Base-by-base conservation (phyloP, 1,140 invertebrate species). In the Coptotermes formosanus region DNA sequence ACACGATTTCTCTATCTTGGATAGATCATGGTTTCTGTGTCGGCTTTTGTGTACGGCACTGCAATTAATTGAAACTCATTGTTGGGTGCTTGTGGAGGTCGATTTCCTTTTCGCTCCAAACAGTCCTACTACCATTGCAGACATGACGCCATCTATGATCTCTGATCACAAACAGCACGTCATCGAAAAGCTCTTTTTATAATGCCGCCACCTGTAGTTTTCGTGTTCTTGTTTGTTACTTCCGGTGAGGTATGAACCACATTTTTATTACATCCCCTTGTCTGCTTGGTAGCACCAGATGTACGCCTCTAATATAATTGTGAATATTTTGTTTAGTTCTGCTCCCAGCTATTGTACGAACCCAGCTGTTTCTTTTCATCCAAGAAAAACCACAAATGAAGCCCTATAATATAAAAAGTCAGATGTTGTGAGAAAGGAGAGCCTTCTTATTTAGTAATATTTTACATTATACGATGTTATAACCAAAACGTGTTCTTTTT, bases 271-370 rank as follows among this genome's bases (percentile, higher is more conserved):
- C 64, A 55, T 55, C 52, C 52, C 52, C 52, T 55, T 16, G 52
- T 55, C 52, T 55, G 52, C 30, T 25, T 75, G 64, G 25, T 30
- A 75, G 64, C 64, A 75, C n/a, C 64, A 75, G 64, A 30, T 75
- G 64, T n/a, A 75, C 4, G 64, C 4, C 25, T 30, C 6, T 75
- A 75, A 75, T 25, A 75, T 75, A 75, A 75, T 75, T 75, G 3
- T 75, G 64, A 75, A 75, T 75, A 75, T 75, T 75, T 30, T 75
- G 64, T 75, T 75, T 75, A 14, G 64, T 75, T 75, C 52, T 75
- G 64, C 64, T 30, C 64, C 1, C 64, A 25, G 64, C 64, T 30
- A 14, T 30, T 64, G 25, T n/a, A 30, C 30, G 14, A 75, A 75
- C 8, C 64, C 64, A 75, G 64, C 64, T 75, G 64, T 75, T 75